Conservation (phyloP, 2,113 vertebrate species). For the Kobus ellipsiprymnus region DNA sequence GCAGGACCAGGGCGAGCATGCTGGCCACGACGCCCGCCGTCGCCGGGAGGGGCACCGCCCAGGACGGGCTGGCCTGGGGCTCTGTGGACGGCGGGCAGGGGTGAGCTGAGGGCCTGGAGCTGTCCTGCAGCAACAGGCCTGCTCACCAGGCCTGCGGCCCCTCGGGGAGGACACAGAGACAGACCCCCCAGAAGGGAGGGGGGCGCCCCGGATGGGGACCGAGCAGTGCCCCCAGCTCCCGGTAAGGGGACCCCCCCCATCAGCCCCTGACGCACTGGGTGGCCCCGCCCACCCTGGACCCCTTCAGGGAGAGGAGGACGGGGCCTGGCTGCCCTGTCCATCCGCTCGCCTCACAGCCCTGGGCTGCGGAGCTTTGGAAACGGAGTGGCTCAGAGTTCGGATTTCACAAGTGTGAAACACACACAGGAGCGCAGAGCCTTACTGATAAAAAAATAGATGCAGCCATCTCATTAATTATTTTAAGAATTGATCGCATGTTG, state of each 20-base stretch:
- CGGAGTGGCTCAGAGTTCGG: too few species aligned
- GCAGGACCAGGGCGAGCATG: constrained; percentile 49
- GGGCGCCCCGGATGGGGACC: neutral
- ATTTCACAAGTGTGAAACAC: neutral
- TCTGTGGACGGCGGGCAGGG: constrained; percentile 45
- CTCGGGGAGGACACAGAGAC: neutral
- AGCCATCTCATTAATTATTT: neutral
- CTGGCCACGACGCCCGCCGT: constrained; percentile 30
- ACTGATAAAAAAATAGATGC: neutral
- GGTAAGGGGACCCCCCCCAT: neutral
- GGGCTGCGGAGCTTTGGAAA: neutral
- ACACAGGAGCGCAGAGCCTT: neutral
- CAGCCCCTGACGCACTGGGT: fast-evolving
- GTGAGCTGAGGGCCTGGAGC: neutral
- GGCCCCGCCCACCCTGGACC: neutral
- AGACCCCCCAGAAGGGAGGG: neutral
- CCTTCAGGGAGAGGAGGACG: neutral
- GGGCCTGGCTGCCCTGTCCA: neutral
- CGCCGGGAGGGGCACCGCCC: constrained; percentile 54
- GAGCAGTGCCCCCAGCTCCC: neutral
- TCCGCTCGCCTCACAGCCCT: too few species aligned
- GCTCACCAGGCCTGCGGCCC: neutral
- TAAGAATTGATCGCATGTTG: neutral
- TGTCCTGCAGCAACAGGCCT: neutral
- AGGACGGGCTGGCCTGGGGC: constrained; percentile 31